phyloP scores from a whole-genome alignment of 2,888 invertebrate species.

The Phortica magna region DNA sequence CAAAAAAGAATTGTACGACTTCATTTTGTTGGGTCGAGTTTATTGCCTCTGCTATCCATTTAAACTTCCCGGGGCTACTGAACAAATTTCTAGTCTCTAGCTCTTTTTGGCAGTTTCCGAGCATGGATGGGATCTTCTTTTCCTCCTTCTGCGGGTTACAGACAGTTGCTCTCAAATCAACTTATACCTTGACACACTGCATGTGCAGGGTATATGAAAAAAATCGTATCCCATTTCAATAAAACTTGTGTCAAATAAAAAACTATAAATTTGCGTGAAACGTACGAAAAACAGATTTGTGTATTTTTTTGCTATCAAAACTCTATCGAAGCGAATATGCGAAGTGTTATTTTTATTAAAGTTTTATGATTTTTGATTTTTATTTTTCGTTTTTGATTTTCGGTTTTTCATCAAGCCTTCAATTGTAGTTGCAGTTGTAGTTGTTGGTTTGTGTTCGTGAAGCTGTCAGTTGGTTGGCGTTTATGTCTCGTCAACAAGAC shows the following conservation, averaged over 20 bases:
- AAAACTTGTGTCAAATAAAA: constrained; percentile 62
- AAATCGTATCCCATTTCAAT: not conserved
- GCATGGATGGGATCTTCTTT: too few relatives aligned
- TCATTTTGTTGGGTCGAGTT: too few relatives aligned
- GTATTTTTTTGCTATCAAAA: constrained; percentile 38
- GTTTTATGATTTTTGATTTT: constrained; percentile 32
- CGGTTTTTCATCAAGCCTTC: constrained; percentile 40
- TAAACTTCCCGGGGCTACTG: too few relatives aligned
- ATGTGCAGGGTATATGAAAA: too few relatives aligned
- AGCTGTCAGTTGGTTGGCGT: constrained; percentile 42
- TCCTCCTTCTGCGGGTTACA: too few relatives aligned
- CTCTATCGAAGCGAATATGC: constrained; percentile 13
- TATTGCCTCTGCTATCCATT: too few relatives aligned
- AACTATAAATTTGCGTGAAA: constrained; percentile 43
- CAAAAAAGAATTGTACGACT: too few relatives aligned
- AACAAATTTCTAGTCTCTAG: too few relatives aligned
- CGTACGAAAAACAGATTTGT: not conserved
- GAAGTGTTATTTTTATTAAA: constrained; percentile 24
- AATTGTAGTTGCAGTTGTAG: constrained; percentile 37
- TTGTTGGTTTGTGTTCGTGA: constrained; percentile 43
- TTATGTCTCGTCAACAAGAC: constrained; percentile 18
- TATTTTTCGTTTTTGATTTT: constrained; percentile 61
- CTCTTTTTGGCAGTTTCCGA: too few relatives aligned
- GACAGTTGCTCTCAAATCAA: too few relatives aligned
- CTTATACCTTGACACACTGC: too few relatives aligned